Evolutionary conservation across 2,888 invertebrate genomes (phyloP), one percentile per base, ranked within the genome.

Genomic region (Megaustenia siamemsis): DNA sequence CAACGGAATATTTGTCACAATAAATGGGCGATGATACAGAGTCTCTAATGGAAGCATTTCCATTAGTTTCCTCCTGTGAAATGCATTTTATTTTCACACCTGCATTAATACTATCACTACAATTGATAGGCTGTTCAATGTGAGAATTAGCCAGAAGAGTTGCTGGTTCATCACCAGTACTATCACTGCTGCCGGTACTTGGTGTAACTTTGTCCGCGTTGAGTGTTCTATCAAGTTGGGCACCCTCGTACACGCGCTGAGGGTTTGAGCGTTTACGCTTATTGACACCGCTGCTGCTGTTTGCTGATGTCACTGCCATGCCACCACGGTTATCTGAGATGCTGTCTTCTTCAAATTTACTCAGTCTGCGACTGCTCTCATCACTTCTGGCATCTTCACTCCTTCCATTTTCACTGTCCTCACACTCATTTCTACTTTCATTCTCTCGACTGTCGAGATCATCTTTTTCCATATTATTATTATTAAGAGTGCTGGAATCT

Each of bases 241-340:
- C 89, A 10, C 97, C 97, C 12, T 98, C 98, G 94, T 98, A 98
- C 6, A 98, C 98, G 98, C 98, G 98, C 94, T 99, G 98, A 1
- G 99, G 98, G 82, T 98, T 98, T 0, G 98, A 98, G 0, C 98
- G 98, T 95, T 99, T 99, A 91, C 98, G 96, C 87, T 92, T 93
- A 88, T 93, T 93, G 24, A 91, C 92, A 12, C 89, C 18, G 88
- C 84, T 45, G 88, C 87, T 12, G 86, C 85, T 56, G 87, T 71
- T 15, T 86, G 77, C 24, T 76, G 84, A 24, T 83, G 86, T 35
- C 56, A 69, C 18, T 56, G 83, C 24, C 53, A 32, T 32, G 69
- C 60, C 32, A 49, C 80, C 35, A 60, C 83, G 38, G 71, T 8
- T 56, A 24, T 77, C n/a, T 24, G 66, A 78, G 71, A 43, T 71